A percentile compares a stretch with the other conserved stretches of the same genome.
Conservation (phyloP, 2,888 invertebrate genomes). For the Drosophila putrida region DNA sequence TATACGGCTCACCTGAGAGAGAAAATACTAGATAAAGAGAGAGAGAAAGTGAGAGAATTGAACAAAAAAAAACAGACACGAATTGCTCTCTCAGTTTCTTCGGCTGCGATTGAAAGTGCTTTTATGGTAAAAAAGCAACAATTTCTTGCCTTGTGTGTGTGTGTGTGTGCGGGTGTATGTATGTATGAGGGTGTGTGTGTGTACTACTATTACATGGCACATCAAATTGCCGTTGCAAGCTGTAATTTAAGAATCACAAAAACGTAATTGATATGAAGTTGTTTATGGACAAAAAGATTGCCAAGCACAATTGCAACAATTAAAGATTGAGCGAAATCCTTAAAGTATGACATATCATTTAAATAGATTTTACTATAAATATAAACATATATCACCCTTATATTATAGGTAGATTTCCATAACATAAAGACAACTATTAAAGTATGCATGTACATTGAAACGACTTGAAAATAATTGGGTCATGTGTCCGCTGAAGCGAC, state of each 20-base stretch:
- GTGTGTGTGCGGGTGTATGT: background rate
- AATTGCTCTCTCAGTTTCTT: constrained; percentile 48
- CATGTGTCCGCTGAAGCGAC: constrained; percentile 57
- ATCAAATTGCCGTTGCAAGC: constrained; percentile 39
- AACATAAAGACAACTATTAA: constrained; percentile 9
- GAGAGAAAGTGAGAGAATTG: constrained; percentile 5
- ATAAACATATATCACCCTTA: background rate
- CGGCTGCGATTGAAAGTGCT: constrained; percentile 46
- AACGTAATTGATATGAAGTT: constrained; percentile 32
- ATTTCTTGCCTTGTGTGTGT: constrained; percentile 33
- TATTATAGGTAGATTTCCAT: too few relatives aligned
- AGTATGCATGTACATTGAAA: constrained; percentile 7
- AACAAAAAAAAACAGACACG: constrained; percentile 28
- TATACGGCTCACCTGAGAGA: constrained; percentile 47
- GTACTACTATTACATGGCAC: constrained; percentile 34
- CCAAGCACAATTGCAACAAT: background rate
- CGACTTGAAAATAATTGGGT: constrained; percentile 60
- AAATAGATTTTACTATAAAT: background rate
- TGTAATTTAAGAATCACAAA: constrained; percentile 36
- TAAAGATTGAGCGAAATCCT: background rate
- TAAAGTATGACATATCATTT: constrained; percentile 13
- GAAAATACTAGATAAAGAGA: constrained; percentile 7
- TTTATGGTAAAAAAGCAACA: constrained; percentile 66
- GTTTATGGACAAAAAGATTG: background rate
- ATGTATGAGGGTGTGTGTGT: constrained; percentile 8